Evolutionary conservation across 1,140 invertebrate genomes (phyloP).

Genomic region (Ips typographus): DNA sequence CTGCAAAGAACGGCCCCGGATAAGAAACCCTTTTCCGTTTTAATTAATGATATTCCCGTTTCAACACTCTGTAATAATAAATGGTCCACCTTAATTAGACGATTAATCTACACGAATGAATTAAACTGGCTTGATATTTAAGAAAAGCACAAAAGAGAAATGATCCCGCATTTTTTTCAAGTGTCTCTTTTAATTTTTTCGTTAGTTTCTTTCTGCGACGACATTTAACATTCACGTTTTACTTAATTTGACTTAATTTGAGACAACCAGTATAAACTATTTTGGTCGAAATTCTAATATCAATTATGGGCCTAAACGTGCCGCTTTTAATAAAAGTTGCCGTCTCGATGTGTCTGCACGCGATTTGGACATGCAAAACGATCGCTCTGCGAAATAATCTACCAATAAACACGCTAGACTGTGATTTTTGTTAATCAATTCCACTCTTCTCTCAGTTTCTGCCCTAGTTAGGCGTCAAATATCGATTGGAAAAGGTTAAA

Average conservation of each 20-base stretch:
- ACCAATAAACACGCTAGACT: constrained; percentile 19
- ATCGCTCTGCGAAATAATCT: background rate
- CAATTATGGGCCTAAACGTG: constrained; percentile 17
- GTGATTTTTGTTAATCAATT: constrained; percentile 18
- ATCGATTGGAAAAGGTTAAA: too few species aligned
- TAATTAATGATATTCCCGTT: constrained; percentile 27
- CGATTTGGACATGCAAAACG: constrained; percentile 13
- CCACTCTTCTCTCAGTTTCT: background rate
- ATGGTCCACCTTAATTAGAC: constrained; percentile 32
- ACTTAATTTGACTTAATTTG: too few species aligned
- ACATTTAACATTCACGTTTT: constrained; percentile 8
- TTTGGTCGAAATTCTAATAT: constrained; percentile 2
- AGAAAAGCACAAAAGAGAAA: constrained; percentile 21
- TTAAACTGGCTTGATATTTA: constrained; percentile 26
- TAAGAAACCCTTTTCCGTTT: constrained; percentile 20
- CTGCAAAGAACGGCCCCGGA: background rate
- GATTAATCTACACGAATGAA: constrained; percentile 22
- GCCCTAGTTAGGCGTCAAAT: too few species aligned
- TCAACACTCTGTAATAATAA: constrained; percentile 28
- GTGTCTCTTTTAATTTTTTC: constrained; percentile 19
- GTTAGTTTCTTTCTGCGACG: constrained; percentile 8
- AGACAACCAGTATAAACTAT: too few species aligned
- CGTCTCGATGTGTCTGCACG: constrained; percentile 6
- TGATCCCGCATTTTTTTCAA: constrained; percentile 15
- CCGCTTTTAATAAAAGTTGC: constrained; percentile 19